Conservation (phyloP, 2,888 invertebrate genomes). For the Cetonia aurata region DNA sequence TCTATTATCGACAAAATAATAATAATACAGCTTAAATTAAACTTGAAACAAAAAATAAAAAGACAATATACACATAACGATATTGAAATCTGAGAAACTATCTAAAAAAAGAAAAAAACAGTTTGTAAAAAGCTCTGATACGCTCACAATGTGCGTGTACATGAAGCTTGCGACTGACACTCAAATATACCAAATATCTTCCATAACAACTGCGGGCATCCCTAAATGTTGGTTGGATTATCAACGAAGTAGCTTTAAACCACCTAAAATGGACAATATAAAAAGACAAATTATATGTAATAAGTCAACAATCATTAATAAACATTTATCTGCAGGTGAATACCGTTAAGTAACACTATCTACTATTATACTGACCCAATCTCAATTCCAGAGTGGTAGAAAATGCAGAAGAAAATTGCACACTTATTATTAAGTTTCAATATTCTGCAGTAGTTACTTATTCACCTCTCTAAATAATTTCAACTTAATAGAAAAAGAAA, state of each 20-base stretch:
- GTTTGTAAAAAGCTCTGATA: too few species aligned
- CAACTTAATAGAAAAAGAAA: conserved; percentile 8
- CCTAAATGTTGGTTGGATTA: neutral
- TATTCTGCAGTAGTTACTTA: neutral
- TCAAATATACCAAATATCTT: too few species aligned
- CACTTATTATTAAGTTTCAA: conserved; percentile 3
- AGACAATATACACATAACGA: too few species aligned
- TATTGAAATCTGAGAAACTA: too few species aligned
- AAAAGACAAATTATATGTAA: conserved; percentile 30
- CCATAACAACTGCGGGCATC: too few species aligned
- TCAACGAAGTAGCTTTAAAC: conserved; percentile 58
- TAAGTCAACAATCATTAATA: conserved; percentile 7
- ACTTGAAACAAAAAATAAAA: too few species aligned
- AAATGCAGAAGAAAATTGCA: conserved; percentile 12
- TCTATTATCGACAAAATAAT: too few species aligned
- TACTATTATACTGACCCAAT: conserved; percentile 13
- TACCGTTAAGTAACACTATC: neutral
- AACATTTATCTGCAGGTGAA: conserved; percentile 3
- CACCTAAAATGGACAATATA: conserved; percentile 55
- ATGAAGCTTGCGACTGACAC: too few species aligned
- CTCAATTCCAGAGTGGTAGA: neutral
- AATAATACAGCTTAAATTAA: too few species aligned
- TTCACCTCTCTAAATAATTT: conserved; percentile 1
- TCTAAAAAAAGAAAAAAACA: too few species aligned
- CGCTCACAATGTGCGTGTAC: too few species aligned